Conservation (phyloP, 1,140 invertebrate genomes). For the Rhopalosiphum maidis region DNA sequence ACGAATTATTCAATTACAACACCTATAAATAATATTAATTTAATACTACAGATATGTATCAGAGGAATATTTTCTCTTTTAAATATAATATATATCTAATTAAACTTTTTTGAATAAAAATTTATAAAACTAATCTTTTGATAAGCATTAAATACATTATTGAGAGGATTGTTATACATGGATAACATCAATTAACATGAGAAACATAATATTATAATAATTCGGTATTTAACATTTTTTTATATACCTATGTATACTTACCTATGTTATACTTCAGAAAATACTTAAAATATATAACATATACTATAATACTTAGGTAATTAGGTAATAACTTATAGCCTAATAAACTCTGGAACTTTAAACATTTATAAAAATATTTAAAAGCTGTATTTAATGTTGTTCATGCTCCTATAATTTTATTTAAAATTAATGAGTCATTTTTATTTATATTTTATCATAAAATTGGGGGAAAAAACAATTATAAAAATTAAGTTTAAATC, state of each 20-base stretch:
- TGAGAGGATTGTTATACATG: background rate
- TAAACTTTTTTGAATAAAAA: too few relatives aligned
- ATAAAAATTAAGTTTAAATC: background rate
- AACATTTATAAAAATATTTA: background rate
- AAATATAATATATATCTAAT: background rate
- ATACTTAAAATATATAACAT: too few relatives aligned
- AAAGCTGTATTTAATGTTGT: background rate
- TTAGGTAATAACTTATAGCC: too few relatives aligned
- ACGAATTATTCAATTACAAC: background rate
- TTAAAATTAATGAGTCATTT: background rate
- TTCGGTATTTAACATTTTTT: too few relatives aligned
- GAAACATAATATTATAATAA: too few relatives aligned
- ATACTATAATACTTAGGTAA: too few relatives aligned
- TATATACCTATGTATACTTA: too few relatives aligned
- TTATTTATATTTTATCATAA: background rate
- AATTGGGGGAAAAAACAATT: background rate
- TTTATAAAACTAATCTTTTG: too few relatives aligned
- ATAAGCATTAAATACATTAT: too few relatives aligned
- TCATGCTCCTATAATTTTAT: slow-evolving; percentile 3
- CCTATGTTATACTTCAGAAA: too few relatives aligned
- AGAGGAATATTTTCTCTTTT: background rate
- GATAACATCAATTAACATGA: too few relatives aligned
- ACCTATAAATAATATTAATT: too few relatives aligned
- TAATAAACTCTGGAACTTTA: background rate
- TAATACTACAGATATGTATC: background rate